Evolutionary conservation across 2,113 vertebrate genomes (phyloP), one percentile per base, ranked within the genome.

Genomic region (Cebus imitator): DNA sequence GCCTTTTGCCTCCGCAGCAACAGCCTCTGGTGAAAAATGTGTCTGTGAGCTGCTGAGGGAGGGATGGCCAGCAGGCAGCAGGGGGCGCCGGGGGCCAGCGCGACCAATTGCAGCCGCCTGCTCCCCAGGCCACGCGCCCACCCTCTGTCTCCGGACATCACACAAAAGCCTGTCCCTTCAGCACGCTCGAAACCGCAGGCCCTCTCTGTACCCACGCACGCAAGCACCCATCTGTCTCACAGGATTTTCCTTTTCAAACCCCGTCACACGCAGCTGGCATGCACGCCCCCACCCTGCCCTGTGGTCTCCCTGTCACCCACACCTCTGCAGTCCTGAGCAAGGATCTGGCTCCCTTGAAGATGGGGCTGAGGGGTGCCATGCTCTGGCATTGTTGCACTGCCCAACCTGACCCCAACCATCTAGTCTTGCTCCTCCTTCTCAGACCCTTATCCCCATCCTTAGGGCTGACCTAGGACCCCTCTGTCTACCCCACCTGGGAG

Each of bases 31-130:
- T 79, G 93, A 85, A 93, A 84, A 97, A 93, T 79, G 91, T 75
- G 23, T 96, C 72, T 96, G 91, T 73, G 84, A 95, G 94, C 83
- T 87, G 84, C 78, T 85, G 96, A 84, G 68, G 72, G 72, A 93
- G 72, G 80, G 70, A 73, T 0, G 2, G 87, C 73, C 81, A 52
- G 52, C 55, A 17, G 78, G 84, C 83, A 27, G 90, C 90, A 88
- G 94, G 95, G 97, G 98, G 66, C 55, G 35, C 72, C 2, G 3
- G 64, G 92, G 85, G 35, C 64, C 84, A 87, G 80, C 32, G 1
- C 0, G 14, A 55, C 57, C 6, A 11, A 21, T 52, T 0, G 6
- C 92, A 81, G 80, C 85, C 58, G 55, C 45, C 66, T n/a, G 45
- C 81, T 85, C 40, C 81, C 80, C 89, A 45, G 91, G 57, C 86